Base-by-base conservation (phyloP, 1,140 invertebrate genomes). In the Telenomus remus region DNA sequence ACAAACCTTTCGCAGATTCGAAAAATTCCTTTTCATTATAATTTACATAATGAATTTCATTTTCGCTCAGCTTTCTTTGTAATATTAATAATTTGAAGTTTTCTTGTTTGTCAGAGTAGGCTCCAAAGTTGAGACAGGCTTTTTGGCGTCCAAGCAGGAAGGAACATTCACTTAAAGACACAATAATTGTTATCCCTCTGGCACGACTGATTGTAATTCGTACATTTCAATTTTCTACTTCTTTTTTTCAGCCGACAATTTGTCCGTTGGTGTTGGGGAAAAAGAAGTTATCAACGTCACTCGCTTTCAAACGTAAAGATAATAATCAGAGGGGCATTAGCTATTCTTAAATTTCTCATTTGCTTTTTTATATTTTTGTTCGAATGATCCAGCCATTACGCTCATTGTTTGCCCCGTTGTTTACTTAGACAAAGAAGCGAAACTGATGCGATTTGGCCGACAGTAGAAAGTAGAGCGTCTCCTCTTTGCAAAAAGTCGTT, bases 391-490 rank as follows among this genome's bases (percentile, higher is more conserved):
- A n/a, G 10, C 12, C 37, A 35, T 50, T 57, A 13, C 50, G 19
- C 19, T 37, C 14, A 8, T 51, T 10, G 43, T 6, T 27, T 1
- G 37, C 55, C 34, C 37, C 19, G n/a, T n/a, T n/a, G n/a, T n/a
- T 19, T 39, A 33, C 10, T 19, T 42, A 53, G 59, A 71, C 68
- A 71, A 71, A 63, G 53, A 56, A 69, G 15, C 39, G 35, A 64
- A 64, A 39, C 57, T 27, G 50, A 43, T 9, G 4, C 46, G 54
- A 63, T 71, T 63, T 35, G 53, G 68, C 44, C 47, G 47, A 19
- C 12, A 44, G 59, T 71, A 72, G 68, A 72, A 72, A 72, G 68
- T 72, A 47, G 68, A 72, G 68, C 68, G 60, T 11, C 39, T 57
- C 37, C 33, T 63, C 53, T 49, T 13, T 12, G 34, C 42, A 64